Evolutionary conservation across 2,797 vertebrate species (phyloP).

Genomic region (Eurystomus glaucurus): DNA sequence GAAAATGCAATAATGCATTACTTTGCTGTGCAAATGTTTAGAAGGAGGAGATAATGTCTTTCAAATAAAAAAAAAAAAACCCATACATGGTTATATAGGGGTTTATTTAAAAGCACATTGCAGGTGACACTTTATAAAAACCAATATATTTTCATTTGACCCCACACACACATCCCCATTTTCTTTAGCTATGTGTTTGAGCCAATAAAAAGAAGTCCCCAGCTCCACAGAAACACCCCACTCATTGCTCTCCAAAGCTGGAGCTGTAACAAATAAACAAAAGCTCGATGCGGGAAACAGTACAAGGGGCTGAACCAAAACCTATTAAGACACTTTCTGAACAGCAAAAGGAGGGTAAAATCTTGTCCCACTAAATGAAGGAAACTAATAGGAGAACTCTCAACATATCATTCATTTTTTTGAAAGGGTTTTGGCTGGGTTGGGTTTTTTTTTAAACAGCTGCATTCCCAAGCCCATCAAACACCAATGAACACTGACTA

Average conservation of each 20-base stretch:
- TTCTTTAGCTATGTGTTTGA: conserved; percentile 24
- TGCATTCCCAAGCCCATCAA: not conserved
- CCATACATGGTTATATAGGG: not conserved
- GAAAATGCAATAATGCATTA: conserved; percentile 82
- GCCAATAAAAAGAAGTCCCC: conserved; percentile 1
- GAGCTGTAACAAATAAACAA: conserved; percentile 21
- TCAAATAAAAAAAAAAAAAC: conserved; percentile 63
- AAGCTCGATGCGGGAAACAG: not conserved
- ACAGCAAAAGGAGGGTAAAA: conserved; percentile 1
- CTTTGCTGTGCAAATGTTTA: conserved; percentile 79
- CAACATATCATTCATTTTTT: not conserved
- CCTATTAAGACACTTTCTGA: not conserved
- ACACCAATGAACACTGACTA: not conserved
- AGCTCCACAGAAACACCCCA: conserved; percentile 33
- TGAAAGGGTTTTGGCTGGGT: too few relatives aligned
- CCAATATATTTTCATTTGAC: conserved; percentile 12
- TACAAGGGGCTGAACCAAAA: conserved; percentile 21
- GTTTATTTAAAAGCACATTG: not conserved
- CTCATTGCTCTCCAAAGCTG: not conserved
- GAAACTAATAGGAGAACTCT: not conserved
- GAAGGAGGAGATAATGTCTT: conserved; percentile 73
- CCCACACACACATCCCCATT: not conserved
- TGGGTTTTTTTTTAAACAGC: not conserved
- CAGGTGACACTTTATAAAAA: conserved; percentile 58
- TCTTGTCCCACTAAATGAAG: not conserved